Base-by-base conservation (phyloP, 2,113 vertebrate species). In the Rafetus swinhoei region DNA sequence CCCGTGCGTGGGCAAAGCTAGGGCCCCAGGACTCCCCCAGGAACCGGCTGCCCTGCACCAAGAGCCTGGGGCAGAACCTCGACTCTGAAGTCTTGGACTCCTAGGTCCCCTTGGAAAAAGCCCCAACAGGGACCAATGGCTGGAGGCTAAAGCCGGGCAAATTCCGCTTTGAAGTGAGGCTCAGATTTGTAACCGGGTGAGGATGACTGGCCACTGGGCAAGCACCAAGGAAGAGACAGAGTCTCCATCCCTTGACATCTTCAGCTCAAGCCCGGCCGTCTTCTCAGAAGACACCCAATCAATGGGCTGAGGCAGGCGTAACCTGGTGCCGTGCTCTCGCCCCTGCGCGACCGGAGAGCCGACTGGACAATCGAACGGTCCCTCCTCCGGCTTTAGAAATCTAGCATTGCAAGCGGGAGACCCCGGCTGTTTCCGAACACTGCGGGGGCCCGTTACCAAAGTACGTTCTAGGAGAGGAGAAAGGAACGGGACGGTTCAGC, bases 31-130 rank as follows among this genome's bases (percentile, higher is more conserved):
- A 54, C 74, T 27, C 3, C 3, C 39, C 4, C 24, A 14, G 8
- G 13, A 50, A 77, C 12, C 25, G 13, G 74, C 74, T 77, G 39
- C 14, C 39, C 45, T 13, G 9, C 21, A 25, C 1, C 72, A 45
- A 39, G 35, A 22, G 69, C n/a, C 6, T 74, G n/a, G 69, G 11
- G 35, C 69, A 74, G 35, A 74, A 24, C 22, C 35, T 39, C 21
- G 39, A 25, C 39, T 25, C 10, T 24, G 39, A 80, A 53, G n/a
- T 86, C 39, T 5, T 52, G 81, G 76, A 25, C 77, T 82, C 0
- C 0, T 2, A 1, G 3, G 22, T 79, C 1, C 0, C 7, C 19
- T 1, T 0, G 83, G 88, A 56, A 0, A 0, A 2, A 76, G 39
- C 19, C 22, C 6, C 45, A 25, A 76, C 11, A 45, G 21, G 12